Conservation (phyloP, 2,888 invertebrate genomes). For the Seira musarum region DNA sequence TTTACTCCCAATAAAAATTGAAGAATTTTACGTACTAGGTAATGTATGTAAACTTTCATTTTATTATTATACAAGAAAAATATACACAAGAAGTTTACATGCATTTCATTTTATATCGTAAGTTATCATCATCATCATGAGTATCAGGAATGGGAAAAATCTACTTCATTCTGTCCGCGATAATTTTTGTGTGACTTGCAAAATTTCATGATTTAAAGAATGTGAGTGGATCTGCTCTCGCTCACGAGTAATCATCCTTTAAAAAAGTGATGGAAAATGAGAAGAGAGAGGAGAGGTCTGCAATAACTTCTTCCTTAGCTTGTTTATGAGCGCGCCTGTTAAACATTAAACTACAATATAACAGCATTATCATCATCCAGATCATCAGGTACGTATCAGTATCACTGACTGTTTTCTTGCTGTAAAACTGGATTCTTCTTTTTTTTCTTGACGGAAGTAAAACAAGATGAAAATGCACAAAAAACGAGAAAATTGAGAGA, state of each 20-base stretch:
- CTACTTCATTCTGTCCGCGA: background rate
- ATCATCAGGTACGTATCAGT: slow-evolving; percentile 19
- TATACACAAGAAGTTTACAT: background rate
- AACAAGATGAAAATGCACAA: slow-evolving; percentile 31
- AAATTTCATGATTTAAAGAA: slow-evolving; percentile 23
- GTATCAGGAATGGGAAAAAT: slow-evolving; percentile 1
- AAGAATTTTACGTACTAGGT: background rate
- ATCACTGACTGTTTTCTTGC: slow-evolving; percentile 9
- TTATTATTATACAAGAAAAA: slow-evolving; percentile 4
- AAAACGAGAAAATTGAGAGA: slow-evolving; percentile 16
- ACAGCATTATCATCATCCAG: slow-evolving; percentile 7
- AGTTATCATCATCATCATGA: background rate
- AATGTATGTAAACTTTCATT: slow-evolving; percentile 14
- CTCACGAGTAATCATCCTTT: background rate
- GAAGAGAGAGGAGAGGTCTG: slow-evolving; percentile 18
- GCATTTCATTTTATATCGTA: slow-evolving; percentile 11
- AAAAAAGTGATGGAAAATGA: slow-evolving; percentile 18
- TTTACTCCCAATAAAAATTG: background rate
- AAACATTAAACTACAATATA: slow-evolving; percentile 15
- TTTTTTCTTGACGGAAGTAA: slow-evolving; percentile 41
- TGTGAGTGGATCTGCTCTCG: slow-evolving; percentile 9
- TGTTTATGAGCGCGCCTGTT: slow-evolving; percentile 28
- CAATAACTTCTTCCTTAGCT: slow-evolving; percentile 33
- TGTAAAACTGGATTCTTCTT: slow-evolving; percentile 29
- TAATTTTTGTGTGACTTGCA: slow-evolving; percentile 29